Evolutionary conservation across 2,888 invertebrate species (phyloP).

Genomic region (Xylophagus ater): DNA sequence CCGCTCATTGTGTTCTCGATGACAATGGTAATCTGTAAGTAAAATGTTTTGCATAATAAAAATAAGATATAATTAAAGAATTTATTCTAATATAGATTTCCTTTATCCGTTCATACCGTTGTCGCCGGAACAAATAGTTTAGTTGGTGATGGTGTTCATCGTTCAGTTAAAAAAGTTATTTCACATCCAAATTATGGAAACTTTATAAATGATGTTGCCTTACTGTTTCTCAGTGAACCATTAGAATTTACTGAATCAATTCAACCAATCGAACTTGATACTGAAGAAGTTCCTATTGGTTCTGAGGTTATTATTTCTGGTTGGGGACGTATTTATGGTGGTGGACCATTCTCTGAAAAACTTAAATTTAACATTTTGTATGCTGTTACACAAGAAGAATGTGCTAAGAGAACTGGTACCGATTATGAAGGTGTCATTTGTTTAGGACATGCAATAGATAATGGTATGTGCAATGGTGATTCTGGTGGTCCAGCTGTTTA

Average conservation of each 20-base stretch:
- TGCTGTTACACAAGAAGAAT: constrained; percentile 20
- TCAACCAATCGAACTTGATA: constrained; percentile 24
- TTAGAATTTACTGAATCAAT: constrained; percentile 22
- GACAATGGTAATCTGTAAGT: constrained; percentile 26
- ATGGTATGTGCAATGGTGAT: constrained; percentile 33
- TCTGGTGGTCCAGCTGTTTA: constrained; percentile 35
- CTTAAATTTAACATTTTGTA: constrained; percentile 25
- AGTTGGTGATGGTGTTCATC: constrained; percentile 26
- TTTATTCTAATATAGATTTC: constrained; percentile 21
- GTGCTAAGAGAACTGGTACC: constrained; percentile 13
- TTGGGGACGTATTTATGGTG: constrained; percentile 27
- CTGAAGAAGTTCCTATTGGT: constrained; percentile 21
- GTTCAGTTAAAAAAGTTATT: constrained; percentile 23
- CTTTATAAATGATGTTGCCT: constrained; percentile 27
- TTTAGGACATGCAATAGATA: constrained; percentile 21
- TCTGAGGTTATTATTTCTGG: constrained; percentile 25
- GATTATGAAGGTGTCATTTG: constrained; percentile 27
- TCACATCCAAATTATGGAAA: constrained; percentile 25
- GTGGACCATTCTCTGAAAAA: constrained; percentile 22
- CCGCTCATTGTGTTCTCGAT: constrained; percentile 28
- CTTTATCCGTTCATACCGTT: constrained; percentile 25
- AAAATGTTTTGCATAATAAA: background rate
- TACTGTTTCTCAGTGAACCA: constrained; percentile 26
- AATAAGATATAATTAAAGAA: background rate
- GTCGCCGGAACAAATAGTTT: constrained; percentile 29